Base-by-base conservation (phyloP, 1,140 invertebrate genomes). In the Belonocnema kinseyi region DNA sequence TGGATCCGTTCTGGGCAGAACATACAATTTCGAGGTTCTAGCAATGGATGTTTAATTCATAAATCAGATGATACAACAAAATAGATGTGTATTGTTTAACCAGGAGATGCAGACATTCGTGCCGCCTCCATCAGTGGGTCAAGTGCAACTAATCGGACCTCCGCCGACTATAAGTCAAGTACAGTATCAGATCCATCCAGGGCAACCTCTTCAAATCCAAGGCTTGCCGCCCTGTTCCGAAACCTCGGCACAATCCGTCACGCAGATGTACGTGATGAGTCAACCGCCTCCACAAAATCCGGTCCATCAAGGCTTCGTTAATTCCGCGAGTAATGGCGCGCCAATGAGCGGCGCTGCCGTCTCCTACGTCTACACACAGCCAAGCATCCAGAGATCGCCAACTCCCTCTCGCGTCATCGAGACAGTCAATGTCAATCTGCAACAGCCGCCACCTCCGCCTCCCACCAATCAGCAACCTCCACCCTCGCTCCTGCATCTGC, bases 231-330 rank as follows among this genome's bases (percentile, higher is more conserved):
- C 85, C 74, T 84, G 88, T 12, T 90, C 90, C 12, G 89, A 91
- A 71, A 86, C 88, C 3, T 90, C 90, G 7, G 84, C 89, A 0
- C 90, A 91, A 58, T 85, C 89, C 26, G 85, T 91, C 26, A 76
- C 90, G 1, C 90, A 91, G 77, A 91, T 91, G 90, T 91, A 91
- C 73, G 89, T 91, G 10, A 90, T 91, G 89, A 91, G 89, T 73
- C 90, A 91, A 46, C 90, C 90, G 2, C 90, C 89, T 7, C 89
- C 90, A 3, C 85, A 88, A 19, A 81, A 58, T 77, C 78, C 88
- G 12, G 72, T 83, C 17, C 88, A 89, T 46, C 87, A 88, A 19
- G 88, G 83, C 50, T 91, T 91, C 40, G 87, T 90, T n/a, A n/a
- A n/a, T 21, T 83, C 89, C 19, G 61, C 61, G 0, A 91, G 88